Base-by-base conservation (phyloP, 2,113 vertebrate species). In the Passer montanus region DNA sequence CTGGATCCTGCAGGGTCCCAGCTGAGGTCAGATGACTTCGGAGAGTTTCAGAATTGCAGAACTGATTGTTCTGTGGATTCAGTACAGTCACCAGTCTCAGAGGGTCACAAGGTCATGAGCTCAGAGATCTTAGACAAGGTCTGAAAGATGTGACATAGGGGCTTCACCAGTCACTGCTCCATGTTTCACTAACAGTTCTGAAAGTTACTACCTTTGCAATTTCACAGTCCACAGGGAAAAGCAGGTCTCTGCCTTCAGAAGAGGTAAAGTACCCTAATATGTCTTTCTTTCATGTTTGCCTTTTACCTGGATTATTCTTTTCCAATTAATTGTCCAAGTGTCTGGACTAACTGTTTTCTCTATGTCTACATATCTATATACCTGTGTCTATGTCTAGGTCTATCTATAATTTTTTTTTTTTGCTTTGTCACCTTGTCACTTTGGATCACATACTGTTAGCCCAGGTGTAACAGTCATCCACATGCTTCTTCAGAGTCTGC, bases 311-410 rank as follows among this genome's bases (percentile, higher is more conserved):
- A n/a, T 64, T 83, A 30, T 50, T 72, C 6, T 86, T 7, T 50
- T 90, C 31, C 41, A 50, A 8, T 19, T 58, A 35, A 13, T 22
- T 66, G 19, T 49, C 33, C 0, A 0, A 75, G 24, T 17, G 15
- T 35, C 50, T 1, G 5, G 26, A 55, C 7, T 58, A 70, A 53
- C 31, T 23, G 1, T 59, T 85, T 85, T 59, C 13, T 64, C 30
- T n/a, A 3, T 37, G 37, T 39, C 50, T 52, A 9, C 19, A 11
- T 33, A 12, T 15, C 13, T 70, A 19, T 33, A 4, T n/a, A 18
- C 9, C 6, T 47, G 4, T 49, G 21, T 13, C 26, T 67, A 1
- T 18, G 3, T 55, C 14, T 58, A 15, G 20, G 43, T 23, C 8
- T 52, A 24, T 8, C 17, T 75, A 15, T 21, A 70, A 33, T 3